phyloP scores from a whole-genome alignment of 2,888 invertebrate species.

The Noctua janthe region DNA sequence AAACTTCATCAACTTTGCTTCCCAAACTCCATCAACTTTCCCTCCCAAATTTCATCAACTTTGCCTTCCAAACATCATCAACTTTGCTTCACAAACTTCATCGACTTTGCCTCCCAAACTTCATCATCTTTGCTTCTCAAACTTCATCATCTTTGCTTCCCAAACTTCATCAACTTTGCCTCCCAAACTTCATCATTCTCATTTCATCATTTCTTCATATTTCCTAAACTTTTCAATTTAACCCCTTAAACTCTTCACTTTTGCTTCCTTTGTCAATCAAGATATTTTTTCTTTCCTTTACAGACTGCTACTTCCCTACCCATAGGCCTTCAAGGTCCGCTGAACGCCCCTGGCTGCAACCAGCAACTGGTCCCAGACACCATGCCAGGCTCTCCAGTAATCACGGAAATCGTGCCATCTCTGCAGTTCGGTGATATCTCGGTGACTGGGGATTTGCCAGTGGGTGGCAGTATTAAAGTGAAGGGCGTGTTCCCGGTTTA shows the following conservation, averaged over 20 bases:
- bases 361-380: slow-evolving; percentile 50
- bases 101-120: neutral
- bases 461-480: slow-evolving; percentile 82
- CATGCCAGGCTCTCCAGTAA: slow-evolving; percentile 75
- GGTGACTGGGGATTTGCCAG: slow-evolving; percentile 80
- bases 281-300: slow-evolving; percentile 17
- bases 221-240: neutral
- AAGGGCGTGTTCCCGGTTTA: slow-evolving; percentile 84
- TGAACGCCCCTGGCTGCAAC: slow-evolving; percentile 24
- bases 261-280: neutral
- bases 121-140: too few relatives aligned
- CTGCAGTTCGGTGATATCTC: slow-evolving; percentile 82
- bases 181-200: too few relatives aligned
- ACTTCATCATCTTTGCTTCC: too few relatives aligned
- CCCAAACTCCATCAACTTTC: neutral
- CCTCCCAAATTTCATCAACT: neutral
- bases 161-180: too few relatives aligned
- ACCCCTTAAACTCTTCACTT: neutral
- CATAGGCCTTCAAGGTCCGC: slow-evolving; percentile 54
- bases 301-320: slow-evolving; percentile 68
- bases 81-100: neutral
- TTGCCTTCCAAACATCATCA: neutral
- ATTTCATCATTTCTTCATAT: too few relatives aligned
- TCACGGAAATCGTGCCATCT: slow-evolving; percentile 80
- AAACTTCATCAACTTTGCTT: too few relatives aligned